These are phyloP conservation scores for Campylomormyrus numenius DNA, from an alignment of 2,113 vertebrate genomes.

Conservation along the genomic window DNA sequence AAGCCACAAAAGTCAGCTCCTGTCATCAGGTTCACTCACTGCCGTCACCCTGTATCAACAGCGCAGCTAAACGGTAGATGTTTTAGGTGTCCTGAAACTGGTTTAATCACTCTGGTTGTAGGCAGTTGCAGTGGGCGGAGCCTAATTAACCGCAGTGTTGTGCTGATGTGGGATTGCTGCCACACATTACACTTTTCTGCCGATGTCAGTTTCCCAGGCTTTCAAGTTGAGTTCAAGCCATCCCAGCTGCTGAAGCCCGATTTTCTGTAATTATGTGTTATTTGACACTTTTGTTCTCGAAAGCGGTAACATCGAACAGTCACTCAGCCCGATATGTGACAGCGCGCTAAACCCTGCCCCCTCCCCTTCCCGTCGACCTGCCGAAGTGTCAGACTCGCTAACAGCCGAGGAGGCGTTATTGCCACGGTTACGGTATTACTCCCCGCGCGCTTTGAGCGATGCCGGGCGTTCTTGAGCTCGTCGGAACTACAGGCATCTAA, in stretches of 20 bases:
- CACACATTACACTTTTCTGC: not conserved
- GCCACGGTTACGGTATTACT: not conserved
- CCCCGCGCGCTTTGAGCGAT: not conserved
- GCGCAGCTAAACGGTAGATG: not conserved
- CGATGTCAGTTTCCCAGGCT: not conserved
- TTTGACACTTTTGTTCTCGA: slow-evolving; percentile 1
- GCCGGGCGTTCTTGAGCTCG: not conserved
- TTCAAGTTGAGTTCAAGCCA: not conserved
- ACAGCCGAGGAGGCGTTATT: not conserved
- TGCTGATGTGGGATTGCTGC: not conserved
- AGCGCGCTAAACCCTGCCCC: not conserved
- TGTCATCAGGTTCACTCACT: not conserved
- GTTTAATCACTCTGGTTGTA: not conserved
- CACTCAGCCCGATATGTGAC: not conserved
- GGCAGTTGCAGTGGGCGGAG: not conserved
- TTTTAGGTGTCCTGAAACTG: not conserved
- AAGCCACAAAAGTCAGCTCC: not conserved
- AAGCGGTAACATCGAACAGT: not conserved
- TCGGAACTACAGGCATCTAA: not conserved
- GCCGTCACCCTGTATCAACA: not conserved
- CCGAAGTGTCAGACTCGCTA: not conserved
- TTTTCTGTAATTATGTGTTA: not conserved
- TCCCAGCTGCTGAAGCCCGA: not conserved
- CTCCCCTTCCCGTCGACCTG: not conserved
- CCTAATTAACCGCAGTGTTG: not conserved